phyloP scores from a whole-genome alignment of 2,113 vertebrate species.

The Uropsilus gracilis region DNA sequence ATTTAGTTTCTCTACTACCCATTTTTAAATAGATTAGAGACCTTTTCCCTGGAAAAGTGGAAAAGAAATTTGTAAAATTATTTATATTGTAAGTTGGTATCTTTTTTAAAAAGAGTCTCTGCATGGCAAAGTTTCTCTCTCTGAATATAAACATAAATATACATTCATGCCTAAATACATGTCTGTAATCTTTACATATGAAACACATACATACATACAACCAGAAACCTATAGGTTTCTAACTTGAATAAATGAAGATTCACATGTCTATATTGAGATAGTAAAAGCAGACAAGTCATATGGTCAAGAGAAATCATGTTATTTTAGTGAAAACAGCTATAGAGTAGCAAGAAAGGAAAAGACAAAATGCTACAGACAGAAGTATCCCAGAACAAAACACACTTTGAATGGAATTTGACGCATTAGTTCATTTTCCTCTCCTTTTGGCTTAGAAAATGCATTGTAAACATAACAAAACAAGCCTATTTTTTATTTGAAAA shows the following conservation, averaged over 20 bases:
- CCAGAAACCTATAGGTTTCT: neutral
- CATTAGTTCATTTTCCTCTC: neutral
- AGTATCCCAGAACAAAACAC: neutral
- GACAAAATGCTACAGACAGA: neutral
- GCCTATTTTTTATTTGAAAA: neutral
- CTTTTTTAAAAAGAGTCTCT: neutral
- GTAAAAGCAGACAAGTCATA: neutral
- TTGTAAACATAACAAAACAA: neutral
- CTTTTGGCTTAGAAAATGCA: conserved; percentile 8
- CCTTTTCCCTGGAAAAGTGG: neutral
- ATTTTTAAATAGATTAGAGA: neutral
- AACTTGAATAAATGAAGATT: neutral
- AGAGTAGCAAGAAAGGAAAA: neutral
- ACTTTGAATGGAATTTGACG: neutral
- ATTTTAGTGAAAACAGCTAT: neutral
- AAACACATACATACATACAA: neutral
- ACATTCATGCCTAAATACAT: neutral
- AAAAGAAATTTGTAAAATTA: neutral
- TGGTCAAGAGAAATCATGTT: neutral
- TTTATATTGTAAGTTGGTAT: neutral
- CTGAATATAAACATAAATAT: neutral
- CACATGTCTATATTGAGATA: neutral
- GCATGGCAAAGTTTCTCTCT: neutral
- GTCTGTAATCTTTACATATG: no score
- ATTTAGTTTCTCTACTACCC: neutral